Evolutionary conservation across 2,888 invertebrate genomes (phyloP).

Genomic region (Tanaodytes sp.): DNA sequence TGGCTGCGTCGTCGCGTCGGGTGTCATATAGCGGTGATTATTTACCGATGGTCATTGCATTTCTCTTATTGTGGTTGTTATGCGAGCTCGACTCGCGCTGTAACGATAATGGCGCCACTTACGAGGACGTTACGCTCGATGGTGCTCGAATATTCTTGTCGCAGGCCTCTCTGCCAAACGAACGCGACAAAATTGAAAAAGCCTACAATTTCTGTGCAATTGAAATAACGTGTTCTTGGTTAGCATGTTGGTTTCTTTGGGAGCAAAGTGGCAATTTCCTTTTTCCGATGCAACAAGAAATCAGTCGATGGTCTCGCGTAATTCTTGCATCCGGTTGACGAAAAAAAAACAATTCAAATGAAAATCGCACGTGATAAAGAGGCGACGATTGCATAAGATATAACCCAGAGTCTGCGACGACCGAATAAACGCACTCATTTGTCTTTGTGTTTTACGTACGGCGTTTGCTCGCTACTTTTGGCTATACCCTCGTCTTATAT

Average conservation of each 20-base stretch:
- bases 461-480: too few relatives aligned
- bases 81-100: slow-evolving; percentile 19
- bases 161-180: slow-evolving; percentile 28
- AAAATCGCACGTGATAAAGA: too few relatives aligned
- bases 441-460: not conserved
- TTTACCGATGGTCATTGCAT: slow-evolving; percentile 48
- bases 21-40: slow-evolving; percentile 10
- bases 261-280: too few relatives aligned
- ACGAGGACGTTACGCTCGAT: slow-evolving; percentile 42
- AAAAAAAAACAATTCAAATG: too few relatives aligned
- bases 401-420: too few relatives aligned
- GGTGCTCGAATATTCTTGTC: slow-evolving; percentile 39
- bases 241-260: too few relatives aligned
- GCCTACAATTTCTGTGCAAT: slow-evolving; percentile 26
- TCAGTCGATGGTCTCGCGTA: too few relatives aligned
- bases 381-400: too few relatives aligned
- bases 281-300: too few relatives aligned
- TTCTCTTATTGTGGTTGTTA: slow-evolving; percentile 44
- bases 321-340: too few relatives aligned
- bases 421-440: not conserved
- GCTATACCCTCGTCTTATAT: not conserved
- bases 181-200: slow-evolving; percentile 43
- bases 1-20: too few relatives aligned
- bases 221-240: not conserved
- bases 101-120: slow-evolving; percentile 50